These are phyloP conservation scores for Tichodroma muraria DNA, from an alignment of 2,113 vertebrate genomes.

Conservation along the genomic window DNA sequence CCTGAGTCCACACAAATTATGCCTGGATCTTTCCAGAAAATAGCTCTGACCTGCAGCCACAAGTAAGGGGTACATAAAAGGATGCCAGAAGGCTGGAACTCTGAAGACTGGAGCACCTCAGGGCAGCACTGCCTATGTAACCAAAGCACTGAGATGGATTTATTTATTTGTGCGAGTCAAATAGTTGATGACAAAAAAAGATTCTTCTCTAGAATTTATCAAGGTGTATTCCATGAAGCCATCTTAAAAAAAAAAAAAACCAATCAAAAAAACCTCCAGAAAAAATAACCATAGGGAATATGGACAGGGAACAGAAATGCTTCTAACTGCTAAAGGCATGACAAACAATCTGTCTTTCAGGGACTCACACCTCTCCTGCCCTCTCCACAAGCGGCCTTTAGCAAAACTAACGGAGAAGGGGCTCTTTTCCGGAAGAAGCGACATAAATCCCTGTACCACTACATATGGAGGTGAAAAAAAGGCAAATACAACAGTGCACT, in stretches of 20 bases:
- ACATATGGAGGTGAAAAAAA: not conserved
- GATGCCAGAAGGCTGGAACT: not conserved
- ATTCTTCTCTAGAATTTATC: not conserved
- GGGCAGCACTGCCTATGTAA: not conserved
- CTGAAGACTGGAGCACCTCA: not conserved
- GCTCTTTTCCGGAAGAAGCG: not conserved
- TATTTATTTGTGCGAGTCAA: not conserved
- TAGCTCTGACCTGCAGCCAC: not conserved
- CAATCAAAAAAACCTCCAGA: rapidly evolving
- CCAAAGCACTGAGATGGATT: not conserved
- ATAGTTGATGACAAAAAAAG: not conserved
- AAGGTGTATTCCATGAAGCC: not conserved
- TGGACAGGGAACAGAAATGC: not conserved
- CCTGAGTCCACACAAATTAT: not conserved
- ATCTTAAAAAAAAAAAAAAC: not conserved
- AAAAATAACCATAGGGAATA: not conserved
- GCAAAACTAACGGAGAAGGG: not conserved
- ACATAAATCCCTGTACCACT: not conserved
- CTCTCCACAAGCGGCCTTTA: not conserved
- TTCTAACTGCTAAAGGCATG: not conserved
- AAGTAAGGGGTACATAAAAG: not conserved
- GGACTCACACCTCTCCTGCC: not conserved
- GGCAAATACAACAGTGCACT: not conserved
- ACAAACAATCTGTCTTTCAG: not conserved
- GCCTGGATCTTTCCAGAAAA: not conserved